These are phyloP conservation scores for Bubo blakistoni DNA, from an alignment of 2,113 vertebrate genomes.

Conservation along the genomic window DNA sequence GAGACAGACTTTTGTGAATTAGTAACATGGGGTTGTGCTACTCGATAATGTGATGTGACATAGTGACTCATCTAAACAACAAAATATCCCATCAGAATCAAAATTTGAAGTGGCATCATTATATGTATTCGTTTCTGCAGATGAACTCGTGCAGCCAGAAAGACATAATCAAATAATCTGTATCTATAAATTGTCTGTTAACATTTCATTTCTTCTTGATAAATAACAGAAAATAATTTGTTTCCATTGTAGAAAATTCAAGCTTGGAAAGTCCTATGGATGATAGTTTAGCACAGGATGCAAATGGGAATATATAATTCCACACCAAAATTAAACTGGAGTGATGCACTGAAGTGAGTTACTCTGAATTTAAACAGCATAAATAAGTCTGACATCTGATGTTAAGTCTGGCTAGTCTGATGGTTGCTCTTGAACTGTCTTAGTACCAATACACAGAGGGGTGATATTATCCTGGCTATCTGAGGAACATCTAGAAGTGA, in stretches of 20 bases:
- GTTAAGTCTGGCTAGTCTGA: not conserved
- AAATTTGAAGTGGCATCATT: constrained; percentile 9
- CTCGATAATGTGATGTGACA: not conserved
- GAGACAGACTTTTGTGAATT: not conserved
- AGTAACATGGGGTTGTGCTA: not conserved
- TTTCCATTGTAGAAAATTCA: not conserved
- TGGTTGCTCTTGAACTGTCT: not conserved
- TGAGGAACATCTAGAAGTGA: not conserved
- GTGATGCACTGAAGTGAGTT: not conserved
- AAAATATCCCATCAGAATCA: not conserved
- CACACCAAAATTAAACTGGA: not conserved
- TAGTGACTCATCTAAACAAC: not conserved
- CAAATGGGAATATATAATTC: not conserved
- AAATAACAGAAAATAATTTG: not conserved
- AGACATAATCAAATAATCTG: not conserved
- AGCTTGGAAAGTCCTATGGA: not conserved
- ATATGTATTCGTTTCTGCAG: not conserved
- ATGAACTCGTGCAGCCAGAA: not conserved
- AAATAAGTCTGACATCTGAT: not conserved
- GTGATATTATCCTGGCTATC: not conserved
- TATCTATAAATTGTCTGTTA: not conserved
- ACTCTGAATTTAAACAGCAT: not conserved
- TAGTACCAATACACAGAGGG: not conserved
- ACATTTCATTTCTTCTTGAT: not conserved
- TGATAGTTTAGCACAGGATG: not conserved